phyloP scores from a whole-genome alignment of 2,888 invertebrate genomes.

The Thereva nobilitata region DNA sequence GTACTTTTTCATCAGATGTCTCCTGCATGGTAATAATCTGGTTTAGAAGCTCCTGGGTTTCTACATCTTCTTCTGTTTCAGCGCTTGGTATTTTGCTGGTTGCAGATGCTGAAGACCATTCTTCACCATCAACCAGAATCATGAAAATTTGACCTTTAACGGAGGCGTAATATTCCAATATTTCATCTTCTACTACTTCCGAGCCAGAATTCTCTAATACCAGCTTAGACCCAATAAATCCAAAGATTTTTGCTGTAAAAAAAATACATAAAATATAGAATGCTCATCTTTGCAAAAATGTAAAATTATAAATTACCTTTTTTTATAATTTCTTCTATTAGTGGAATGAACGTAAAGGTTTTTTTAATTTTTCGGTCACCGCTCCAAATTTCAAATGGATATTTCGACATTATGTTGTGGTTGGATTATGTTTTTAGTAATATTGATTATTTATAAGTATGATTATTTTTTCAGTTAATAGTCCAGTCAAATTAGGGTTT shows the following conservation, averaged over 20 bases:
- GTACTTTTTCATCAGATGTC: no score
- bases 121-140: not conserved
- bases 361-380: not conserved
- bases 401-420: not conserved
- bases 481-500: no score
- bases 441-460: no score
- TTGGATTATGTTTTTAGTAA: no score
- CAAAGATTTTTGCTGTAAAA: slow-evolving; percentile 1
- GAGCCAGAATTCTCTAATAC: slow-evolving; percentile 8
- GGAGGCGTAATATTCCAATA: not conserved
- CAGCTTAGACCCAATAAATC: not conserved
- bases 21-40: no score
- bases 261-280: not conserved
- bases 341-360: not conserved
- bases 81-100: no score
- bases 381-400: slow-evolving; percentile 6
- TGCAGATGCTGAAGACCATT: slow-evolving; percentile 1
- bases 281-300: not conserved
- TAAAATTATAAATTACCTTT: slow-evolving; percentile 9
- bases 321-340: slow-evolving; percentile 3
- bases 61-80: no score
- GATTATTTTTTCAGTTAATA: no score
- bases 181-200: slow-evolving; percentile 10
- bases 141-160: slow-evolving; percentile 11
- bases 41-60: no score